Evolutionary conservation across 2,797 vertebrate genomes (phyloP).

Genomic region (Monodelphis domestica): DNA sequence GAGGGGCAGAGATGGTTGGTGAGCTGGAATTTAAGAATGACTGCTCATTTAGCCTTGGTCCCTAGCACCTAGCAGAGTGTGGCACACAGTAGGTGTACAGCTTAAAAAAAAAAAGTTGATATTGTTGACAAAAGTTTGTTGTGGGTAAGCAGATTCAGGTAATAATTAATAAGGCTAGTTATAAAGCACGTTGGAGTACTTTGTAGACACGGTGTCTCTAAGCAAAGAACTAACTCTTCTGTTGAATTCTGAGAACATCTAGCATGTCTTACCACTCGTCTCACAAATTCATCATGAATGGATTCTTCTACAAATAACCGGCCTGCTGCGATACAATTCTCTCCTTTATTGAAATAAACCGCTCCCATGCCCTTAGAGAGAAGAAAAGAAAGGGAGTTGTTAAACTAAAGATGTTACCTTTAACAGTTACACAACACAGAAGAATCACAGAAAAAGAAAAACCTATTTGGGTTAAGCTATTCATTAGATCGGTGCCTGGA

Average conservation of each 20-base stretch:
- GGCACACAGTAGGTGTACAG: too few species aligned
- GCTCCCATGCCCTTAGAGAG: constrained; percentile 94
- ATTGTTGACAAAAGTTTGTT: too few species aligned
- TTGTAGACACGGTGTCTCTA: constrained; percentile 18
- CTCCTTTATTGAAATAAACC: constrained; percentile 98
- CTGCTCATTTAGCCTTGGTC: too few species aligned
- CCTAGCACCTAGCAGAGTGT: too few species aligned
- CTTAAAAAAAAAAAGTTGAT: too few species aligned
- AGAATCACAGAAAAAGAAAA: background rate
- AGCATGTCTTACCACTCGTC: constrained; percentile 91
- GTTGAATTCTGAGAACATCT: accelerated
- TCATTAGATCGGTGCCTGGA: background rate
- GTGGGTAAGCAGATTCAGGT: too few species aligned
- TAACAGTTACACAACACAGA: background rate
- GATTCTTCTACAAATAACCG: constrained; percentile 97
- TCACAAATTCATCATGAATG: constrained; percentile 95
- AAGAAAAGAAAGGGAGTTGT: constrained; percentile 9
- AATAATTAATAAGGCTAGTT: too few species aligned
- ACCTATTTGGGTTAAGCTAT: background rate
- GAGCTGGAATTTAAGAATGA: too few species aligned
- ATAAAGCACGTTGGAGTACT: too few species aligned
- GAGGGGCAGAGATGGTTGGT: too few species aligned
- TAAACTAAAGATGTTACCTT: background rate
- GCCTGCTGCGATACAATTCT: constrained; percentile 98
- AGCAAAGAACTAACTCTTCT: background rate